Conservation (phyloP, 2,797 vertebrate genomes). For the Brachyalestes nurse region DNA sequence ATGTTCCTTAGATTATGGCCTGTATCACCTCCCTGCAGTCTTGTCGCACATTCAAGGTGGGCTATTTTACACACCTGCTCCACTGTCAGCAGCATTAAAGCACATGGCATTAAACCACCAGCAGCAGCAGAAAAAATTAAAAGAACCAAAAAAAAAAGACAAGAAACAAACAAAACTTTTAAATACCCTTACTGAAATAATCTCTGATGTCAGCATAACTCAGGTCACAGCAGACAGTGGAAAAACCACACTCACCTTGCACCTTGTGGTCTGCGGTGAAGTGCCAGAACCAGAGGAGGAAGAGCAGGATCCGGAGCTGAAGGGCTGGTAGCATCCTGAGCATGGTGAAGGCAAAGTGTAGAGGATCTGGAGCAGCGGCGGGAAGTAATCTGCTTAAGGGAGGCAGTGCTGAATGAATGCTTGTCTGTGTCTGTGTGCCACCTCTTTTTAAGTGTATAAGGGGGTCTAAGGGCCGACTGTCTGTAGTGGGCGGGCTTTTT, state of each 20-base stretch:
- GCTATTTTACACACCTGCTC: constrained; percentile 55
- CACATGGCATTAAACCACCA: background rate
- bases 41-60: constrained; percentile 17
- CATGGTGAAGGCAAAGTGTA: constrained; percentile 79
- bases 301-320: constrained; percentile 87
- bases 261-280: constrained; percentile 94
- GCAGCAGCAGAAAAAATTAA: too few species aligned
- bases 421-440: constrained; percentile 90
- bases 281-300: constrained; percentile 90
- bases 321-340: constrained; percentile 90
- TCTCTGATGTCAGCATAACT: background rate
- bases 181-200: background rate
- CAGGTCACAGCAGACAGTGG: background rate
- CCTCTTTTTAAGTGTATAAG: constrained; percentile 99
- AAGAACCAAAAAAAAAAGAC: too few species aligned
- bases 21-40: background rate
- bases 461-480: constrained; percentile 89
- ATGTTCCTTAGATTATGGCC: background rate
- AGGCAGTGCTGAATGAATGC: constrained; percentile 98
- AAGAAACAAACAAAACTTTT: constrained; percentile 47
- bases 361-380: constrained; percentile 68
- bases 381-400: constrained; percentile 83
- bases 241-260: constrained; percentile 87
- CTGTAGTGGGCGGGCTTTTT: constrained; percentile 97
- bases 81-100: constrained; percentile 24